Conservation (phyloP, 2,113 vertebrate species). For the Melanerpes formicivorus region DNA sequence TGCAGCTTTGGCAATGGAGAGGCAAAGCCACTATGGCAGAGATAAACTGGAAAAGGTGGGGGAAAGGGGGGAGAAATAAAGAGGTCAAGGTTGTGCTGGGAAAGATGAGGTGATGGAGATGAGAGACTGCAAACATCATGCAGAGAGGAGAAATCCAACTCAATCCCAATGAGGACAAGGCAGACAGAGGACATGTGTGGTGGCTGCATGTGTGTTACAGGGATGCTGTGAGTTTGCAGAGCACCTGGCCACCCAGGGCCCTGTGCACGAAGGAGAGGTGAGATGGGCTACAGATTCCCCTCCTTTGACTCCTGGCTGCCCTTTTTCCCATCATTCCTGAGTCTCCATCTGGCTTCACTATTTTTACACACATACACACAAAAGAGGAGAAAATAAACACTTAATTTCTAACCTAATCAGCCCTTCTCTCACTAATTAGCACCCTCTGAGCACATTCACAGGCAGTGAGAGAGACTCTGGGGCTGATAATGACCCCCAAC, state of each 20-base stretch:
- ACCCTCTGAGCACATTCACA: conserved; percentile 68
- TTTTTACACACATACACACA: conserved; percentile 39
- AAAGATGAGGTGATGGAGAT: neutral
- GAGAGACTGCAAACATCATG: neutral
- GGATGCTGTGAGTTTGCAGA: neutral
- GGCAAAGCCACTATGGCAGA: neutral
- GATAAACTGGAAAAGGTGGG: neutral
- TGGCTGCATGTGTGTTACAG: neutral
- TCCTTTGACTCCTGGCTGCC: conserved; percentile 50
- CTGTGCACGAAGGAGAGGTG: neutral
- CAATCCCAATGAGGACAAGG: neutral
- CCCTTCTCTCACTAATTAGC: conserved; percentile 75
- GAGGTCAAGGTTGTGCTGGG: neutral
- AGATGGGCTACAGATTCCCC: neutral
- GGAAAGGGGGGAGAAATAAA: neutral
- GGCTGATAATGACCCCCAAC: conserved; percentile 68
- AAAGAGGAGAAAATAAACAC: conserved; percentile 65
- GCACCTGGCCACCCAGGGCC: neutral
- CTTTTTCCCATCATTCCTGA: conserved; percentile 45
- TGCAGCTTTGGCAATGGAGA: neutral
- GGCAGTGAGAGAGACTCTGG: conserved; percentile 63
- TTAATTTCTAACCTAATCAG: conserved; percentile 81
- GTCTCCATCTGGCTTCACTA: conserved; percentile 71
- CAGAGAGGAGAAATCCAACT: neutral
- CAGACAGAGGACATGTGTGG: neutral